Conservation (phyloP, 64 coral and sea anemone genomes). For the Stichodactyla mertensii region DNA sequence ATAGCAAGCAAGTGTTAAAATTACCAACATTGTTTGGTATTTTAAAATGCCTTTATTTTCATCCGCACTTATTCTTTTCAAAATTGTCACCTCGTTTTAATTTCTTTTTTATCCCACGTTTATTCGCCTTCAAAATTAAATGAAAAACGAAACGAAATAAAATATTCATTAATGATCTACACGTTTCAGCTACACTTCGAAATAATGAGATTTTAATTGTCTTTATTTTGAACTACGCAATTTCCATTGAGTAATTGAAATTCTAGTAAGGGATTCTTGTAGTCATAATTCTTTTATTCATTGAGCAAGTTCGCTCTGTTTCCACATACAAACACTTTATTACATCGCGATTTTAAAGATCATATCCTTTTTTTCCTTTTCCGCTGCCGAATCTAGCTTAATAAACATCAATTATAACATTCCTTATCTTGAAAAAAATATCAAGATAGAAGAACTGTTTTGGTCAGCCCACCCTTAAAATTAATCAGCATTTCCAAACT, state of each 20-base stretch:
- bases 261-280: not conserved
- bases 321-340: not conserved
- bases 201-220: slow-evolving; percentile 1
- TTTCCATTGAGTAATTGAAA: not conserved
- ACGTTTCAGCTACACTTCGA: not conserved
- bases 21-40: not conserved
- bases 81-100: not conserved
- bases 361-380: not conserved
- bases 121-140: not conserved
- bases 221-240: not conserved
- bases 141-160: not conserved
- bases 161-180: not conserved
- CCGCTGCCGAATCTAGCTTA: not conserved
- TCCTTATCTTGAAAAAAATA: not conserved
- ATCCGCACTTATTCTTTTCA: not conserved
- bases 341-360: not conserved
- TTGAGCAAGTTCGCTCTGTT: not conserved
- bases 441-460: not conserved
- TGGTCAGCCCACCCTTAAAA: too few relatives aligned
- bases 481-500: not conserved
- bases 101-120: not conserved
- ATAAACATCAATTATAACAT: not conserved
- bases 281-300: not conserved
- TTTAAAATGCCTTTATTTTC: not conserved
- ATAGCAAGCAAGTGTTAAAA: not conserved